Base-by-base conservation (phyloP, 2,888 invertebrate species). In the Cremastinae sp. region DNA sequence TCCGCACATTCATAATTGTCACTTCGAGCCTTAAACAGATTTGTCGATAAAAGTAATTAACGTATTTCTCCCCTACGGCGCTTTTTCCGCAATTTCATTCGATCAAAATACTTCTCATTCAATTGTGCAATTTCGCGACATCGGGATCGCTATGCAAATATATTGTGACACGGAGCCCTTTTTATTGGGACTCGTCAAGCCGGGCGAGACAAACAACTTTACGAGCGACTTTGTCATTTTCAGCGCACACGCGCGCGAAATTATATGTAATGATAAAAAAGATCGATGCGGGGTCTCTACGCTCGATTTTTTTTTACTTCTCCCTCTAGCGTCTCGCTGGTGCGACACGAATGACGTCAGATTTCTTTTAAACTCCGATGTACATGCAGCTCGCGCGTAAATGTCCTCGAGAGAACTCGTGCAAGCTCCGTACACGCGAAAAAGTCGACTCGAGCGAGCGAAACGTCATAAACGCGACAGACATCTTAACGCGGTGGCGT, bases 101-200 rank as follows among this genome's bases (percentile, higher is more conserved):
- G 10, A 20, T 18, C 14, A 22, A 16, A 4, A 16, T 1, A 14
- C 54, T 14, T 45, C 45, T 28, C 28, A 28, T 28, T 10, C 3
- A 45, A 59, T 0, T 16, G 14, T 18, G 18, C 61, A 36, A 10
- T n/a, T 36, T 28, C 2, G 36, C 18, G 47, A 34, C 14, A 8
- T 47, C n/a, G 22, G 4, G 14, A 36, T 20, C 20, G 22, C 20
- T 12, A 47, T 36, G 12, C n/a, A 12, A 9, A 41, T 28, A n/a
- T n/a, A n/a, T n/a, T n/a, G n/a, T 28, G 28, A n/a, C 28, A 5
- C 28, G 28, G 51, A 58, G 61, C 51, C 73, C 81, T 75, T 79
- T 83, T 84, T 83, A 86, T 84, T 83, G 85, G 82, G 80, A 81
- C 81, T 83, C 84, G 85, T 86, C 84, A 82, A 81, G 85, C 84